Conservation (phyloP, 2,888 invertebrate genomes). For the Apamea sordens region DNA sequence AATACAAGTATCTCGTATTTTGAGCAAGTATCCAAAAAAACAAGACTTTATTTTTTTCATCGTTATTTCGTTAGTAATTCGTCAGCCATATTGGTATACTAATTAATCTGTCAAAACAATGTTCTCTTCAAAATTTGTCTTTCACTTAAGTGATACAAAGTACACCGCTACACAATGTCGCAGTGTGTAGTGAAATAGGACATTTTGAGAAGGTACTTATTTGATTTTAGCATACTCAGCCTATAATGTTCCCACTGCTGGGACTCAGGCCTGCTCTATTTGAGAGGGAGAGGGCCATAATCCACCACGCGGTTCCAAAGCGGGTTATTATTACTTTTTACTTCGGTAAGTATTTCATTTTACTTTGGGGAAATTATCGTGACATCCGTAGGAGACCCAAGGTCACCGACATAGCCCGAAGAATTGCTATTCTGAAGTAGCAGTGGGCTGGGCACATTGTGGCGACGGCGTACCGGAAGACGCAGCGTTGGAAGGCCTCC, state of each 20-base stretch:
- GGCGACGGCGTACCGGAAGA: too few relatives aligned
- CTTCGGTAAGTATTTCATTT: too few relatives aligned
- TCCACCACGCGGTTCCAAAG: too few relatives aligned
- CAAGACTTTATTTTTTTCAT: background rate
- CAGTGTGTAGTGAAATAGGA: conserved; percentile 1
- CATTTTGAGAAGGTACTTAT: background rate
- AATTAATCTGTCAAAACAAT: conserved; percentile 45
- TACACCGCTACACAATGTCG: conserved; percentile 5
- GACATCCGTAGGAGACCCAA: too few relatives aligned
- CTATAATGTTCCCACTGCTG: too few relatives aligned
- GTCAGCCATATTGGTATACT: background rate
- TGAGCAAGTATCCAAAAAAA: background rate
- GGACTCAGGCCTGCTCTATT: too few relatives aligned
- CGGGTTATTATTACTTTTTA: too few relatives aligned
- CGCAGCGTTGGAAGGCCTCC: too few relatives aligned
- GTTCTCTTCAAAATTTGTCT: conserved; percentile 18
- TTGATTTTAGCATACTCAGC: background rate
- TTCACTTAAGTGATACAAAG: background rate
- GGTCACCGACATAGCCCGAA: too few relatives aligned
- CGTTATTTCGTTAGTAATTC: conserved; percentile 11
- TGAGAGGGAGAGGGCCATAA: too few relatives aligned
- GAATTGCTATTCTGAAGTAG: too few relatives aligned
- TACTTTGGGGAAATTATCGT: background rate
- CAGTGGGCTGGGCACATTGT: too few relatives aligned
- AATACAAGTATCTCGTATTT: background rate